A percentile compares a stretch with the other conserved stretches of the same genome.
These are phyloP conservation scores for Drosophila limbata DNA, from an alignment of 2,888 invertebrate species.

Conservation along the genomic window DNA sequence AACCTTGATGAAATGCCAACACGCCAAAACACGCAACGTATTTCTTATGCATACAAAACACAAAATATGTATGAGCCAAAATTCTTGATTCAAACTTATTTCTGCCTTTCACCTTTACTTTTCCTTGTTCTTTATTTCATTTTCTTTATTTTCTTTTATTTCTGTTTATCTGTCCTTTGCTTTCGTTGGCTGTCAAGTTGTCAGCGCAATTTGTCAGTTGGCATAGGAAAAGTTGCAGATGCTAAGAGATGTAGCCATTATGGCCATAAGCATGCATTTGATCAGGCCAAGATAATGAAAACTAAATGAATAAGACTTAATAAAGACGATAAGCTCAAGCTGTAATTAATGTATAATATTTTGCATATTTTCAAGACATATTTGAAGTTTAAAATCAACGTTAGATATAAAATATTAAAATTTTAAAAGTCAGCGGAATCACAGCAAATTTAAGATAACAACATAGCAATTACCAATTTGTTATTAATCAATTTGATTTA, in stretches of 20 bases:
- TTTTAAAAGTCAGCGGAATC: no score
- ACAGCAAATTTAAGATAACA: no score
- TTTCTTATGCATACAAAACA: constrained; percentile 67
- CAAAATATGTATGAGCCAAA: constrained; percentile 23
- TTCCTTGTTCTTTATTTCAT: constrained; percentile 18
- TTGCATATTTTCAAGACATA: no score
- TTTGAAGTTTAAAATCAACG: no score
- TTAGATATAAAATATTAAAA: no score
- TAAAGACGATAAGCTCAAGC: no score
- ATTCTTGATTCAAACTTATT: constrained; percentile 39
- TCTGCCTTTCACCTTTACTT: constrained; percentile 13
- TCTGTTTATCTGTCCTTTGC: constrained; percentile 15
- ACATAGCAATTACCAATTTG: no score
- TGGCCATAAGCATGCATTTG: constrained; percentile 22
- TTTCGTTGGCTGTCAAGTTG: constrained; percentile 44
- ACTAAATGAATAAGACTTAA: no score
- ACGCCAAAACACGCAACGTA: constrained; percentile 48
- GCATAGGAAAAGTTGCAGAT: constrained; percentile 32
- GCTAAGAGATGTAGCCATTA: constrained; percentile 38
- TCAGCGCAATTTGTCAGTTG: constrained; percentile 47
- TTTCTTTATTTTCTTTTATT: not conserved
- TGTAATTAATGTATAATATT: no score
- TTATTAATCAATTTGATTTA: constrained; percentile 12
- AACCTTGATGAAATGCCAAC: constrained; percentile 60
- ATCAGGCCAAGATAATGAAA: constrained; percentile 4